Conservation (phyloP, 2,113 vertebrate species). For the Phrynocephalus versicolor region DNA sequence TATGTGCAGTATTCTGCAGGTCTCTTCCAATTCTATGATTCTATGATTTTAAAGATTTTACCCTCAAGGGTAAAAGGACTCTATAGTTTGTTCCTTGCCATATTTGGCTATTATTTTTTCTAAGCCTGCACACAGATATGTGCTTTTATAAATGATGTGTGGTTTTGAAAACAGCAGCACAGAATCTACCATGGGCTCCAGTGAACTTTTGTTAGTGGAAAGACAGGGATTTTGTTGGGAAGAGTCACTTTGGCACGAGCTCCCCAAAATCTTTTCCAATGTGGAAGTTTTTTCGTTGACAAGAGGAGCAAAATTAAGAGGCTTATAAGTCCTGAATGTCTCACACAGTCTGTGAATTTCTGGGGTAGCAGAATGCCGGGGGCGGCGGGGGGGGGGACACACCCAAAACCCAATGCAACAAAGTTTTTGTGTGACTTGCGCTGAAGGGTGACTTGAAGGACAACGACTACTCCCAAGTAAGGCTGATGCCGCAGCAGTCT, state of each 20-base stretch:
- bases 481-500: neutral
- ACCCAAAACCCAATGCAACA: neutral
- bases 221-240: neutral
- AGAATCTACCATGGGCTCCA: neutral
- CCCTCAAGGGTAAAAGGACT: too few relatives aligned
- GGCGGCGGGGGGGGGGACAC: neutral
- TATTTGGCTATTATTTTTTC: too few relatives aligned
- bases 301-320: neutral
- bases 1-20: too few relatives aligned
- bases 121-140: too few relatives aligned
- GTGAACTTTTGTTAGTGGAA: neutral
- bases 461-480: neutral
- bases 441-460: neutral
- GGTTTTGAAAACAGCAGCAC: neutral
- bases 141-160: too few relatives aligned
- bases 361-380: neutral
- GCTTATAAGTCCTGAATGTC: neutral
- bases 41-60: too few relatives aligned
- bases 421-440: neutral
- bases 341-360: neutral
- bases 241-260: neutral
- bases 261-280: neutral
- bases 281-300: neutral
- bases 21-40: too few relatives aligned
- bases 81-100: too few relatives aligned